Evolutionary conservation across 2,797 vertebrate species (phyloP), one percentile per base, ranked within the genome.

Genomic region (Anguilla anguilla): DNA sequence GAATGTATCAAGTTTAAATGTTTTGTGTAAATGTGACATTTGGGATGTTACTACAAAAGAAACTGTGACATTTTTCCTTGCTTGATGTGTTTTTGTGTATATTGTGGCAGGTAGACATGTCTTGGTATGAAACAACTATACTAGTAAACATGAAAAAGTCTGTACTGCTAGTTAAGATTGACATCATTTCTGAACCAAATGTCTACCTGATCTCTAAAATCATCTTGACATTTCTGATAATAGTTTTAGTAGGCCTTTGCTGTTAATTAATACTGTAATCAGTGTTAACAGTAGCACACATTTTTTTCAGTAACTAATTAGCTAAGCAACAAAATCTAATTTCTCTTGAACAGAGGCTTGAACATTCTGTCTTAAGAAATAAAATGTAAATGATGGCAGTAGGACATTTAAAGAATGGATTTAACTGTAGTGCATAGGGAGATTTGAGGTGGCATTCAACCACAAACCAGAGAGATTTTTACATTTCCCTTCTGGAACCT

Each of bases 21-120:
- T 39, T 35, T 77, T 79, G 46, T 82, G 79, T 46, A 51, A 82
- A 10, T 49, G 79, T 82, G 79, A 82, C 74, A 51, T 51, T 82
- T 69, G 64, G 64, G 64, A 69, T 69, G 64, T 69, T 28, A 13
- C 64, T 69, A 19, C 57, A 69, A 69, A 69, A 69, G 64, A 69
- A 69, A 69, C 64, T 69, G 64, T 69, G 64, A 69, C 15, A 28
- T 25, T 69, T 67, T n/a, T 51, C 46, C 79, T 25, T 51, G 46
- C 79, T 82, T 82, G 43, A 81, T 39, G 74, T 82, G 79, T 82
- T 22, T 43, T 5, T 82, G 79, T 82, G 43, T n/a, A 51, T 51
- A 11, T 22, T 82, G 79, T 82, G 35, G 7, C 74, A 43, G 35
- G 35, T 51, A 82, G 74, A 77, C 35, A 6, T 77, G 39, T 82